phyloP scores from a whole-genome alignment of 1,140 invertebrate genomes.

The Nebria ingens region DNA sequence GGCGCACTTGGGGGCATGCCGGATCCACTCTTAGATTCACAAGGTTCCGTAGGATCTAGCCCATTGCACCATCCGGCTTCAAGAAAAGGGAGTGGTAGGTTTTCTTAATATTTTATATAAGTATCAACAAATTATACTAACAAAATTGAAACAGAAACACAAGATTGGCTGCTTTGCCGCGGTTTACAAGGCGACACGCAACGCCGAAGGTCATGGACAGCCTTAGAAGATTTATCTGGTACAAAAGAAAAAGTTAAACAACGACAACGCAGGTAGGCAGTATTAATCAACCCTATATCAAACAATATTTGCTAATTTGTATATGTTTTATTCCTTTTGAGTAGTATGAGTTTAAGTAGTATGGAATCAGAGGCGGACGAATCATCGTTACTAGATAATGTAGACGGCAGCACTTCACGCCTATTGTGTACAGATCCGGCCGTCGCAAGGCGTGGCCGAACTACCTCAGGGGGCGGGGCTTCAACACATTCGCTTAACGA shows the following conservation, averaged over 20 bases:
- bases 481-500: constrained; percentile 79
- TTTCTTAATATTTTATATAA: constrained; percentile 1
- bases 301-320: neutral
- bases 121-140: neutral
- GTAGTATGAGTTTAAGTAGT: constrained; percentile 58
- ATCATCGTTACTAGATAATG: constrained; percentile 37
- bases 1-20: constrained; percentile 36
- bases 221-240: constrained; percentile 51
- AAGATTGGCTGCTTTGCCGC: constrained; percentile 34
- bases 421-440: constrained; percentile 33
- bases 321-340: neutral
- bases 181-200: constrained; percentile 37
- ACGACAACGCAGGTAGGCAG: constrained; percentile 42
- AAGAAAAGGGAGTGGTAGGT: constrained; percentile 45
- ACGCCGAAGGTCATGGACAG: constrained; percentile 71
- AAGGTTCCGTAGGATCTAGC: constrained; percentile 34
- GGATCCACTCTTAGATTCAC: constrained; percentile 22
- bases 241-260: constrained; percentile 36
- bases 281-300: too few species aligned
- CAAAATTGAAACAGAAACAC: constrained; percentile 30
- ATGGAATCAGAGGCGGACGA: constrained; percentile 62
- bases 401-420: constrained; percentile 39
- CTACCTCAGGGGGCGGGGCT: constrained; percentile 42
- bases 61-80: constrained; percentile 30
- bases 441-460: constrained; percentile 29